Evolutionary conservation across 30 jellyfish, hydroid and myxozoan species (phyloP).

Genomic region (Aurelia aurita): DNA sequence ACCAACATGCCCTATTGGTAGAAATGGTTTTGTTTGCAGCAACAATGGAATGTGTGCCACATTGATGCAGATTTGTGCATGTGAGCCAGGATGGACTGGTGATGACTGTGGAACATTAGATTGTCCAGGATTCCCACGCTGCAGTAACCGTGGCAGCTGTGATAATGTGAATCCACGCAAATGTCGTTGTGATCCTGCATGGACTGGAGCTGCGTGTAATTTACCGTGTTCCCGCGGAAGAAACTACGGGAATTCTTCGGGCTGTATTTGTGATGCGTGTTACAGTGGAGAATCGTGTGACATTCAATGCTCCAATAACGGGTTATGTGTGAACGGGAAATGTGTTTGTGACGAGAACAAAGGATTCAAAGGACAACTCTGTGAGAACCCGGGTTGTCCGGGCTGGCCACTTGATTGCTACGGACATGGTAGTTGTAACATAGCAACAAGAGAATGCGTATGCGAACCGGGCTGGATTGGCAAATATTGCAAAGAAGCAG

Average conservation of each 20-base stretch:
- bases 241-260: conserved; percentile 62
- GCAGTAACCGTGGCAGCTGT: conserved; percentile 52
- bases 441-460: conserved; percentile 56
- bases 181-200: conserved; percentile 64
- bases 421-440: conserved; percentile 69
- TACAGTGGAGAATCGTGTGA: conserved; percentile 63
- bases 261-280: conserved; percentile 74
- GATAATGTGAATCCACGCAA: conserved; percentile 62
- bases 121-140: conserved; percentile 67
- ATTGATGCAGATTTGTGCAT: conserved; percentile 26
- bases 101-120: conserved; percentile 57
- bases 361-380: conserved; percentile 59
- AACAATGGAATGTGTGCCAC: conserved; percentile 57
- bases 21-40: conserved; percentile 43
- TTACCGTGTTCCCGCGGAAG: conserved; percentile 47
- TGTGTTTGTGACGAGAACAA: conserved; percentile 63
- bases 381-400: conserved; percentile 64
- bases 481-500: conserved; percentile 67
- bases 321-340: conserved; percentile 48
- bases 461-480: conserved; percentile 83
- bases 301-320: conserved; percentile 61
- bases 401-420: conserved; percentile 75
- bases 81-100: conserved; percentile 82
- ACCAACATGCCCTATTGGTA: conserved; percentile 61
- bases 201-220: conserved; percentile 73